Evolutionary conservation across 2,888 invertebrate genomes (phyloP).

Genomic region (Periphyllus acericola): DNA sequence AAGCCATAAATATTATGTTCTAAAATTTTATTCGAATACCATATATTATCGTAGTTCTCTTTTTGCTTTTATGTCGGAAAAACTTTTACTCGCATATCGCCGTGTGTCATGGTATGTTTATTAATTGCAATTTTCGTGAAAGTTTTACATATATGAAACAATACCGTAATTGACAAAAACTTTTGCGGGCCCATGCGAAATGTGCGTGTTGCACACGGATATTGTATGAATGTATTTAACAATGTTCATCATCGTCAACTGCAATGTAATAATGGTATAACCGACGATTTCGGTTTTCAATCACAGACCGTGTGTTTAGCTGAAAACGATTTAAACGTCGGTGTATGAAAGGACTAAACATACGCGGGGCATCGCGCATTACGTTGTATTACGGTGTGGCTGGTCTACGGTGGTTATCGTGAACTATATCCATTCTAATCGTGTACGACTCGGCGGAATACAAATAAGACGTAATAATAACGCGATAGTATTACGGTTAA

Average conservation of each 20-base stretch:
- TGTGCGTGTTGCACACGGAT: not conserved
- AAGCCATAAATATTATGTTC: not conserved
- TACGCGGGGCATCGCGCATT: too few relatives aligned
- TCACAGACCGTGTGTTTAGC: not conserved
- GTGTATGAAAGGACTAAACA: too few relatives aligned
- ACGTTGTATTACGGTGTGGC: too few relatives aligned
- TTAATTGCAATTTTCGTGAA: slow-evolving; percentile 7
- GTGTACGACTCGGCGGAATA: not conserved
- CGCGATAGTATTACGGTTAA: not conserved
- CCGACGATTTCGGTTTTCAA: not conserved
- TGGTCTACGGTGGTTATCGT: not conserved
- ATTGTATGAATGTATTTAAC: not conserved
- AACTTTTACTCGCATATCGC: not conserved
- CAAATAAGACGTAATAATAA: not conserved
- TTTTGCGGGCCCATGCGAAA: not conserved
- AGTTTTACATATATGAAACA: not conserved
- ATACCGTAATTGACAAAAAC: not conserved
- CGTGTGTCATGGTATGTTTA: not conserved
- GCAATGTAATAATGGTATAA: not conserved
- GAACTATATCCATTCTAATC: not conserved
- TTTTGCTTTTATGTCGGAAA: not conserved
- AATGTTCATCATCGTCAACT: not conserved
- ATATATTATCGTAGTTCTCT: not conserved
- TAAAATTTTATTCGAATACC: not conserved
- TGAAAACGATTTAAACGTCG: not conserved